Evolutionary conservation across 2,113 vertebrate species (phyloP), one percentile per base, ranked within the genome.

Genomic region (Chionodraco myersi): DNA sequence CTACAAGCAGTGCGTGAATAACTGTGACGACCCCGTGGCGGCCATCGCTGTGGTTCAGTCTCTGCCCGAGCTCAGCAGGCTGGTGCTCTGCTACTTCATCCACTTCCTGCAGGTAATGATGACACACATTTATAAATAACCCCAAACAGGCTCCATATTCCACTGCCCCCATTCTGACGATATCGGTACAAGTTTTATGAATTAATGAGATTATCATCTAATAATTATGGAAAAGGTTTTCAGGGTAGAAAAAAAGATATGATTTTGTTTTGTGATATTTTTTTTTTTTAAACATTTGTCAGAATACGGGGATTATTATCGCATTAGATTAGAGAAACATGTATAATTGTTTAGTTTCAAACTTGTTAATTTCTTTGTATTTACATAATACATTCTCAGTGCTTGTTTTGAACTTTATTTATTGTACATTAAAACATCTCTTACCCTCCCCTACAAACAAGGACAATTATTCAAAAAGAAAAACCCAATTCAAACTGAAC

Each of bases 31-130:
- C 85, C 96, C 96, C 0, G 94, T 95, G 0, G 95, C 95, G 0
- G 96, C 97, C 1, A 95, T 97, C 45, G 93, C 95, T 0, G 96
- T 97, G 69, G 96, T 97, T 56, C 95, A 96, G 65, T 95, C 95
- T 56, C 86, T 97, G 82, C 97, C 97, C 0, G 96, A 97, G 77
- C 95, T 97, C 81, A 97, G 94, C 93, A 92, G 94, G 45, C 94
- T 97, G 87, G 97, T 97, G 87, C 94, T 97, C 49, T 96, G 95
- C 91, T 97, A 97, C 93, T 96, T 97, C 92, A 97, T 97, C 80
- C 95, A 97, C 91, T 97, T 97, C 86, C 93, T 97, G 75, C 97
- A 97, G 96, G 97, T 97, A 89, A 92, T 0, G 41, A 47, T 56
- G 15, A 36, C 44, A 30, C 10, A 58, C 36, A 75, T 68, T 48